Conservation (phyloP, 2,113 vertebrate genomes). For the Thalassoma bifasciatum region DNA sequence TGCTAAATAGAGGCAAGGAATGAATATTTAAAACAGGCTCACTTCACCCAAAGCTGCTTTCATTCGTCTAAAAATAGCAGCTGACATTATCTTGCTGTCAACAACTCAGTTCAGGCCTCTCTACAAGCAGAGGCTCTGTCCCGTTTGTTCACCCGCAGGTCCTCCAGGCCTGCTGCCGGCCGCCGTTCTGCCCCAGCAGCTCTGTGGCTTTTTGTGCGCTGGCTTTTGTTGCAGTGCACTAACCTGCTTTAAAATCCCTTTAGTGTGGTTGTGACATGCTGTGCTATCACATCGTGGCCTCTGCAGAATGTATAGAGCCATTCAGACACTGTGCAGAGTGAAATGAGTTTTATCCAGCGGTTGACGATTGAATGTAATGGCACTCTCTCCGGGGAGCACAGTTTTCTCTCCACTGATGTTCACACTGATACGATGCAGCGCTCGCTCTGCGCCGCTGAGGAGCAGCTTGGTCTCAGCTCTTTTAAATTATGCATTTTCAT, state of each 20-base stretch:
- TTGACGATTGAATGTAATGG: slow-evolving; percentile 73
- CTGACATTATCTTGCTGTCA: slow-evolving; percentile 60
- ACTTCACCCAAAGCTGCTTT: slow-evolving; percentile 18
- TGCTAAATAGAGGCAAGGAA: slow-evolving; percentile 9
- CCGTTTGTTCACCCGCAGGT: slow-evolving; percentile 51
- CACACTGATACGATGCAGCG: slow-evolving; percentile 54
- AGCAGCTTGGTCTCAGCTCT: slow-evolving; percentile 60
- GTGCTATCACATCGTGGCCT: slow-evolving; percentile 47
- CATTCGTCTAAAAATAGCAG: slow-evolving; percentile 58
- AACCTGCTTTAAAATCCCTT: slow-evolving; percentile 60
- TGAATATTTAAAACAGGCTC: slow-evolving; percentile 57
- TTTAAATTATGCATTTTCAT: slow-evolving; percentile 74
- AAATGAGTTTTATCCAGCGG: slow-evolving; percentile 66
- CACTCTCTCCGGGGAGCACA: slow-evolving; percentile 63
- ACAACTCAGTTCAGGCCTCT: slow-evolving; percentile 39
- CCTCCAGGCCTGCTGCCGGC: slow-evolving; percentile 47
- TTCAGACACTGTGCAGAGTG: slow-evolving; percentile 47
- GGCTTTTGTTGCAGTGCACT: slow-evolving; percentile 37
- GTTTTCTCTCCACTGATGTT: slow-evolving; percentile 68
- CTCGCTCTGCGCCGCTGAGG: slow-evolving; percentile 48
- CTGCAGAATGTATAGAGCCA: slow-evolving; percentile 52
- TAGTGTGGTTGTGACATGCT: slow-evolving; percentile 41
- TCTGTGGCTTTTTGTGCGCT: slow-evolving; percentile 38
- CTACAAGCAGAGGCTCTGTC: slow-evolving; percentile 13
- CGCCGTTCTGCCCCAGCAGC: slow-evolving; percentile 44